Evolutionary conservation across 2,113 vertebrate species (phyloP).

Genomic region (Garra rufa): DNA sequence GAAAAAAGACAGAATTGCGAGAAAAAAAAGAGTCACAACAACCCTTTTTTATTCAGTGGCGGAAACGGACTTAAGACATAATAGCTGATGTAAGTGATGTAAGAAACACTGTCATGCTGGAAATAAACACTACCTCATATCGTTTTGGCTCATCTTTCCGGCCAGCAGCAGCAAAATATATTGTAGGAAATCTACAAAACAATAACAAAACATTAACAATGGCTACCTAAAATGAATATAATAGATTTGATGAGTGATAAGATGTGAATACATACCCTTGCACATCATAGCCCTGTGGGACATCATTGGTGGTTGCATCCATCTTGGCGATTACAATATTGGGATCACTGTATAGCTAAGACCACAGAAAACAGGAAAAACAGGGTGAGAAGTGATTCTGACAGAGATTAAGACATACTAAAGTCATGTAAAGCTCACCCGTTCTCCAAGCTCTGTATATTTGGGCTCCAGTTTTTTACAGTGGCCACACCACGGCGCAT

Average conservation of each 20-base stretch:
- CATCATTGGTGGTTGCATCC: constrained; percentile 75
- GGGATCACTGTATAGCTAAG: constrained; percentile 67
- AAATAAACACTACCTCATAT: constrained; percentile 69
- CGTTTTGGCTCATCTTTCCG: constrained; percentile 70
- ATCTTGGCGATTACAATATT: constrained; percentile 73
- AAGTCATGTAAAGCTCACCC: constrained; percentile 53
- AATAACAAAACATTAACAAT: neutral
- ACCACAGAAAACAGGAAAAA: neutral
- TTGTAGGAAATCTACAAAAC: constrained; percentile 73
- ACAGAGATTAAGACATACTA: neutral
- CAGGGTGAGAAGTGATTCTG: neutral
- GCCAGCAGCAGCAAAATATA: constrained; percentile 71
- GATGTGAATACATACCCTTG: constrained; percentile 68
- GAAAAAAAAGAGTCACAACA: too few species aligned
- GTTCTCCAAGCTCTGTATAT: constrained; percentile 71
- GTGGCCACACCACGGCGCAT: constrained; percentile 74
- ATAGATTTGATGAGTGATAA: neutral
- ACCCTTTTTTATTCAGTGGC: too few species aligned
- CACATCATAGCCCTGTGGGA: constrained; percentile 73
- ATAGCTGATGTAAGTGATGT: too few species aligned
- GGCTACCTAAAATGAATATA: neutral
- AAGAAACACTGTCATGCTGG: neutral
- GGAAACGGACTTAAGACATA: too few species aligned
- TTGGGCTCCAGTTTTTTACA: constrained; percentile 78
- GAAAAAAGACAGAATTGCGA: too few species aligned